Conservation (phyloP, 1,140 invertebrate genomes). For the Conus ventricosus region DNA sequence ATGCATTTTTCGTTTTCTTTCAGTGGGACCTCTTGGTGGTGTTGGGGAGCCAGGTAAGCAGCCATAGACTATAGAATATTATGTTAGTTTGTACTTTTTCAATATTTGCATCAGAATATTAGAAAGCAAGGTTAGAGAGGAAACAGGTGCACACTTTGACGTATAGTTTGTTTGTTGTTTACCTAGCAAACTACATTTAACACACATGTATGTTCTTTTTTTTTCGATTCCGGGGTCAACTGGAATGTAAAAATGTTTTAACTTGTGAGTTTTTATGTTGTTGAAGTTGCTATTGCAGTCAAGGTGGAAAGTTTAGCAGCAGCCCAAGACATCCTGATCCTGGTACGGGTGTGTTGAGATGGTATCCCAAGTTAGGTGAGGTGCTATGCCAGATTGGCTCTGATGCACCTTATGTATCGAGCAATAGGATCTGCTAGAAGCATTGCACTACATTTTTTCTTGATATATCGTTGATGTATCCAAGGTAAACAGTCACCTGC, state of each 20-base stretch:
- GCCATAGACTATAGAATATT: background rate
- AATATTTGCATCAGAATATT: too few relatives aligned
- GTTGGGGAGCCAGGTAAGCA: background rate
- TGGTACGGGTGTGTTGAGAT: background rate
- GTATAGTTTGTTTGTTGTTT: background rate
- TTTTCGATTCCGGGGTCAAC: too few relatives aligned
- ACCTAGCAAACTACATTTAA: too few relatives aligned
- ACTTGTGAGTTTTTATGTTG: background rate
- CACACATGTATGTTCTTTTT: too few relatives aligned
- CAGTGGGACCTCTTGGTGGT: constrained; percentile 10
- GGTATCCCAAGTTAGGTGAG: background rate
- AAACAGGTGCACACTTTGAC: background rate
- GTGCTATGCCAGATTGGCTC: background rate
- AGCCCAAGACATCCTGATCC: background rate
- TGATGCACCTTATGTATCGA: background rate
- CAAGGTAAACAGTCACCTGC: too few relatives aligned
- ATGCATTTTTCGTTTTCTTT: background rate
- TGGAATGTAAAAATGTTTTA: too few relatives aligned
- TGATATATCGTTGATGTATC: too few relatives aligned
- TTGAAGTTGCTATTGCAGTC: background rate
- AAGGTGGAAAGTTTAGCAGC: background rate
- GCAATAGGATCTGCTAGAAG: background rate
- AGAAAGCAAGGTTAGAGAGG: background rate
- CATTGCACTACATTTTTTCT: background rate
- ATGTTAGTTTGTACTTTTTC: too few relatives aligned